phyloP scores from a whole-genome alignment of 2,113 vertebrate genomes.

The Zapornia atra region DNA sequence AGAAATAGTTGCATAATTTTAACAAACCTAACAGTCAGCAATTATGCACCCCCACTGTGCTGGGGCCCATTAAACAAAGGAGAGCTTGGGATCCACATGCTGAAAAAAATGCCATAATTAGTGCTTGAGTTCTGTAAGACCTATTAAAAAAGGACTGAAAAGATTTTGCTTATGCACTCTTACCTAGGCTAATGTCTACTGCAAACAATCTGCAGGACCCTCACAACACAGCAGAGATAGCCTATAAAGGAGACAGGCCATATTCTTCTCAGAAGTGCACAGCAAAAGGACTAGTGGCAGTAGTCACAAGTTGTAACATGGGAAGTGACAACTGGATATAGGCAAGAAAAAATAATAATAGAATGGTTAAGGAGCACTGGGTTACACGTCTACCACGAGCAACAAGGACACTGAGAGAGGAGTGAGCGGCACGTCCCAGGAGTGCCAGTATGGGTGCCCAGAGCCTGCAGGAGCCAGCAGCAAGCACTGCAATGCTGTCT shows the following conservation, averaged over 20 bases:
- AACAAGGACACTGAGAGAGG: too few relatives aligned
- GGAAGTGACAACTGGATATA: not conserved
- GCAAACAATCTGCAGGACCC: not conserved
- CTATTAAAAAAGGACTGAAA: not conserved
- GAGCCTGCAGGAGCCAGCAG: too few relatives aligned
- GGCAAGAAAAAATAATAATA: not conserved
- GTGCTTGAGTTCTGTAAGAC: not conserved
- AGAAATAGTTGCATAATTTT: not conserved
- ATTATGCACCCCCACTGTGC: not conserved
- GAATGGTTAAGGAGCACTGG: not conserved
- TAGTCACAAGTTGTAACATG: not conserved
- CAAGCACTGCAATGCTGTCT: too few relatives aligned
- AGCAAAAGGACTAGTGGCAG: too few relatives aligned
- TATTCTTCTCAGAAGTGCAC: too few relatives aligned
- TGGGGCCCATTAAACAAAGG: not conserved
- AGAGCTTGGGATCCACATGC: not conserved
- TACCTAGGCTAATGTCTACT: not conserved
- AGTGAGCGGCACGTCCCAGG: too few relatives aligned
- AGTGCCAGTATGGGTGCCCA: too few relatives aligned
- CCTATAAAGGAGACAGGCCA: too few relatives aligned
- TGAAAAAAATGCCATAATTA: not conserved
- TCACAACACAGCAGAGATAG: too few relatives aligned
- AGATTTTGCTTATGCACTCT: not conserved
- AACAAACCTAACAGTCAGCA: not conserved
- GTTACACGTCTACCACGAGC: not conserved